phyloP scores from a whole-genome alignment of 2,888 invertebrate species.

The Chydorus sphaericus region DNA sequence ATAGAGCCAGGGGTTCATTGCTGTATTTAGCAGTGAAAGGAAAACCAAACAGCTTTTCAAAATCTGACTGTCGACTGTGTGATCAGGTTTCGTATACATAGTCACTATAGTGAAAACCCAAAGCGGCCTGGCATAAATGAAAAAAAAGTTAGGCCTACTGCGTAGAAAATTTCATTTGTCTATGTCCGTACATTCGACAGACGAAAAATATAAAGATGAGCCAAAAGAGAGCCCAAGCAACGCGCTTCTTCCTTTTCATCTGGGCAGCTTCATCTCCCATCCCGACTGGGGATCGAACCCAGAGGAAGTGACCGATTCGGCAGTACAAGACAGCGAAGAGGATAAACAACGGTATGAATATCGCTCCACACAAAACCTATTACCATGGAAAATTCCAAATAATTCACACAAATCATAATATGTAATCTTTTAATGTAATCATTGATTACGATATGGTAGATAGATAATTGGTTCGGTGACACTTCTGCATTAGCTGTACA shows the following conservation, averaged over 20 bases:
- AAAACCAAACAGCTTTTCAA: slow-evolving; percentile 8
- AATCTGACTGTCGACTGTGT: not conserved
- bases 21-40: slow-evolving; percentile 13
- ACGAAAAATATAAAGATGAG: slow-evolving; percentile 11
- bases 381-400: not conserved
- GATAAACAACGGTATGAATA: slow-evolving; percentile 13
- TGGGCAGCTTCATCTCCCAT: not conserved
- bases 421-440: too few relatives aligned
- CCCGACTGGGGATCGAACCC: slow-evolving; percentile 14
- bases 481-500: slow-evolving; percentile 1
- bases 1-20: slow-evolving; percentile 13
- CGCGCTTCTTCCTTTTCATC: slow-evolving; percentile 11
- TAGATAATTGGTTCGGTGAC: not conserved
- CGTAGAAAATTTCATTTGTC: too few relatives aligned
- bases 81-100: slow-evolving; percentile 4
- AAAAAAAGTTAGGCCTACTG: too few relatives aligned
- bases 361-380: slow-evolving; percentile 5
- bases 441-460: slow-evolving; percentile 3
- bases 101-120: slow-evolving; percentile 13
- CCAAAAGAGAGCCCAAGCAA: slow-evolving; percentile 10
- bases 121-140: too few relatives aligned
- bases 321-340: slow-evolving; percentile 7
- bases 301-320: slow-evolving; percentile 12
- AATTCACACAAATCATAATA: not conserved
- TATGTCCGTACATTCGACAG: too few relatives aligned